These are phyloP conservation scores for Elgaria multicarinata DNA, from an alignment of 2,113 vertebrate genomes.

Conservation along the genomic window DNA sequence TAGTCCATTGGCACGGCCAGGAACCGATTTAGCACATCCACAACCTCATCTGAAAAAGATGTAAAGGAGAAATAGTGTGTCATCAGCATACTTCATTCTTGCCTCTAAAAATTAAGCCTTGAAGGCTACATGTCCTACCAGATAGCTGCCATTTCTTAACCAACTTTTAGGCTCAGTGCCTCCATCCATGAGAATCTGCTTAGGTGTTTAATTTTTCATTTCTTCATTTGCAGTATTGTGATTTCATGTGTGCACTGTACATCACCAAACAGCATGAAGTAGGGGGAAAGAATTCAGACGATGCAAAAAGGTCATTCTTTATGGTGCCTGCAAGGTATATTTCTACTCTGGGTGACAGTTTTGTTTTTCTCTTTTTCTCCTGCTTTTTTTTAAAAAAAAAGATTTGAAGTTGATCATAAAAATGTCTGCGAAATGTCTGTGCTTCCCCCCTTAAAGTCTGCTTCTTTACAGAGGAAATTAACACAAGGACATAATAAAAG, in stretches of 20 bases:
- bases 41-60: no score
- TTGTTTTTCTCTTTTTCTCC: neutral
- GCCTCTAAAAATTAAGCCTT: neutral
- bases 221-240: neutral
- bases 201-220: neutral
- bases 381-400: neutral
- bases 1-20: no score
- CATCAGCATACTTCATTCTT: no score
- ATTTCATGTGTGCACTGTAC: neutral
- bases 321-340: neutral
- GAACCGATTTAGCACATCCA: no score
- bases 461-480: neutral
- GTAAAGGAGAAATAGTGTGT: no score
- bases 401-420: neutral
- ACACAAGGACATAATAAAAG: no score
- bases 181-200: neutral
- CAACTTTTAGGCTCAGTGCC: neutral
- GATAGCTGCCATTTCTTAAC: neutral
- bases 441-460: neutral
- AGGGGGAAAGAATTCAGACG: neutral
- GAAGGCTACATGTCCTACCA: neutral
- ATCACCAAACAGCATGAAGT: neutral
- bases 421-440: neutral
- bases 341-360: neutral
- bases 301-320: slow-evolving; percentile 7